These are phyloP conservation scores for Acanthosepion lycidas DNA, from an alignment of 2,888 invertebrate species.

Conservation along the genomic window DNA sequence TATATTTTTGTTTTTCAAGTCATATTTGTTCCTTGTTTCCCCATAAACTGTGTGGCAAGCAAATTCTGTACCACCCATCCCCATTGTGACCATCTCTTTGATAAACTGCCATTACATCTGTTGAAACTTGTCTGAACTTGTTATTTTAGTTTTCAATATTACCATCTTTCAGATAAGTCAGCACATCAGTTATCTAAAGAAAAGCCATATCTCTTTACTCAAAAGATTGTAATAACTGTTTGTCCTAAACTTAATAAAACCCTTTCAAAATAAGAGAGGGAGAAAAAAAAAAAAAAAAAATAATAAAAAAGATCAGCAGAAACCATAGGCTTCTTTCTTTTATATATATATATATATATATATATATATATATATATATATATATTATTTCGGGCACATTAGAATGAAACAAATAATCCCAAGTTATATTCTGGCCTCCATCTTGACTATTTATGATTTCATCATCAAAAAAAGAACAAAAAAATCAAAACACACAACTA, in stretches of 20 bases:
- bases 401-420: background rate
- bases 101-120: conserved; percentile 33
- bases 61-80: background rate
- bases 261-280: background rate
- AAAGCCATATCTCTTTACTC: background rate
- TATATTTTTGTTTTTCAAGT: conserved; percentile 13
- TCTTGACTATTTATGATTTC: background rate
- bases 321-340: background rate
- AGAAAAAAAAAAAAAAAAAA: background rate
- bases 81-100: background rate
- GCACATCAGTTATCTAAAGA: background rate
- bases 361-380: no score
- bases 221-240: background rate
- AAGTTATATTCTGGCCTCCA: background rate
- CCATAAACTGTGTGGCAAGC: background rate
- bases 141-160: background rate
- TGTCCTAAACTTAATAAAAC: background rate
- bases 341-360: no score
- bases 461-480: background rate
- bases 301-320: background rate
- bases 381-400: background rate
- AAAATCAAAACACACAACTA: background rate
- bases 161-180: background rate
- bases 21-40: background rate
- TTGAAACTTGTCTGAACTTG: background rate